These are phyloP conservation scores for Falco cherrug DNA, from an alignment of 2,797 vertebrate species.

Conservation along the genomic window DNA sequence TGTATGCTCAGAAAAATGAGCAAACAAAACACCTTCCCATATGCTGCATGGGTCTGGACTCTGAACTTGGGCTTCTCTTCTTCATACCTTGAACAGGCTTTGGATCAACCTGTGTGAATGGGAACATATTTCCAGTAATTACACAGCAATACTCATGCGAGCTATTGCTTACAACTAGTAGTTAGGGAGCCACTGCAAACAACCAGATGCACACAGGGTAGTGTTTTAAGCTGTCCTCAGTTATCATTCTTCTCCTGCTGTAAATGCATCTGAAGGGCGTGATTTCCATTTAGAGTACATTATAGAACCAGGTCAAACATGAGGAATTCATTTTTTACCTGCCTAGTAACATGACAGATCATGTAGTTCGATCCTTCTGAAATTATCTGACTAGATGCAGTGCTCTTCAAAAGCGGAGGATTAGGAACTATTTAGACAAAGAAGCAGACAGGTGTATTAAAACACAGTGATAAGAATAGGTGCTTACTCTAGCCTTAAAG, in stretches of 20 bases:
- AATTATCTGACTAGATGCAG: conserved; percentile 15
- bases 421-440: background rate
- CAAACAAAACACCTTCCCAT: background rate
- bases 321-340: conserved; percentile 47
- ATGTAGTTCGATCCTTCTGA: background rate
- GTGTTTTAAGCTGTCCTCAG: background rate
- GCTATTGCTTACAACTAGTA: background rate
- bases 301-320: conserved; percentile 68
- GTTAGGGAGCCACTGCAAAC: background rate
- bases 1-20: background rate
- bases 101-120: background rate
- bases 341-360: conserved; percentile 50
- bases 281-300: conserved; percentile 41
- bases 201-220: background rate
- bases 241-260: conserved; percentile 27
- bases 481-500: background rate
- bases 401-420: conserved; percentile 9
- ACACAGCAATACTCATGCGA: background rate
- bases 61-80: background rate
- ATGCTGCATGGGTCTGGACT: accelerated
- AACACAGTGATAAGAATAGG: background rate
- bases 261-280: conserved; percentile 37
- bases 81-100: background rate
- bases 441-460: background rate
- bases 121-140: background rate